These are phyloP conservation scores for Syngnathus scovelli DNA, from an alignment of 2,113 vertebrate species.

Conservation along the genomic window DNA sequence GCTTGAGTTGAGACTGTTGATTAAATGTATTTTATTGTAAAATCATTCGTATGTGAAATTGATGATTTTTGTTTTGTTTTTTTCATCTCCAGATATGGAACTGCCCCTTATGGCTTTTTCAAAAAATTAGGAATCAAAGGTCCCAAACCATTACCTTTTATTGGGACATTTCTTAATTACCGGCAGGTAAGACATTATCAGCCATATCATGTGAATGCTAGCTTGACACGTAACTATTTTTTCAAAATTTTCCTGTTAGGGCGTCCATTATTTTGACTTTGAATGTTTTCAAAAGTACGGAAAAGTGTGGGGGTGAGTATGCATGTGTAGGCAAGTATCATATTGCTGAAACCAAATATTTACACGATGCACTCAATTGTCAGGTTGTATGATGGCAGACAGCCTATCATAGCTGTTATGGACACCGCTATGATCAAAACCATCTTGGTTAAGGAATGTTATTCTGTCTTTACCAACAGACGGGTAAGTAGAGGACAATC, in stretches of 20 bases:
- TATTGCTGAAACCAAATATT: background rate
- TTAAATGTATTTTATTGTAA: background rate
- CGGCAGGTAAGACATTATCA: slow-evolving; percentile 49
- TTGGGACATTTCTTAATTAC: slow-evolving; percentile 68
- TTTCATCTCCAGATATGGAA: slow-evolving; percentile 65
- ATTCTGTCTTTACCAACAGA: slow-evolving; percentile 61
- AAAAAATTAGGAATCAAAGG: slow-evolving; percentile 71
- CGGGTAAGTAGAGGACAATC: slow-evolving; percentile 36
- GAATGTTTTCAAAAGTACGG: slow-evolving; percentile 70
- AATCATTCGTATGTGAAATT: background rate
- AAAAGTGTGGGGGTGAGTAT: slow-evolving; percentile 70
- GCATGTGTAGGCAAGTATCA: background rate
- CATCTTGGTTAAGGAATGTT: slow-evolving; percentile 71
- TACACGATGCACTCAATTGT: background rate
- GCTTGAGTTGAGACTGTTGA: no score
- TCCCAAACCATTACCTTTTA: slow-evolving; percentile 67
- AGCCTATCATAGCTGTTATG: slow-evolving; percentile 55
- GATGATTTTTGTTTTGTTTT: background rate
- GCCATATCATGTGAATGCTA: background rate
- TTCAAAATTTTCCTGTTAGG: slow-evolving; percentile 44
- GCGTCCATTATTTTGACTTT: slow-evolving; percentile 57
- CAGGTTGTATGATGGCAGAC: slow-evolving; percentile 66
- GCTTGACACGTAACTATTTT: background rate
- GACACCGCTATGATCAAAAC: slow-evolving; percentile 68
- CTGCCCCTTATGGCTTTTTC: slow-evolving; percentile 65